A percentile compares a stretch with the other conserved stretches of the same genome.
Evolutionary conservation across 1,140 invertebrate species (phyloP).

Genomic region (Agrilus planipennis): DNA sequence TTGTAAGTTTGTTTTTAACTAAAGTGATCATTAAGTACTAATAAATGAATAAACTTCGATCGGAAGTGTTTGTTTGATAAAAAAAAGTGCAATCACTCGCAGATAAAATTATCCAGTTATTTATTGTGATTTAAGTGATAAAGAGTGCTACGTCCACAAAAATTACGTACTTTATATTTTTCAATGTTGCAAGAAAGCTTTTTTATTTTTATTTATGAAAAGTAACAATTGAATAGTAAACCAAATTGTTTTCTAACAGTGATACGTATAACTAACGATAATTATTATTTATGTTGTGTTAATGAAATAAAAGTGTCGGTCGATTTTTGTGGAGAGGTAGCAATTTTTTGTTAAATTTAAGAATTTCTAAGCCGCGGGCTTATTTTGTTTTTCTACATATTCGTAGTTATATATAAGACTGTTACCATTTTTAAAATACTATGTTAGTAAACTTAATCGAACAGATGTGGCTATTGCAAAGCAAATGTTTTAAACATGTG

Average conservation of each 20-base stretch:
- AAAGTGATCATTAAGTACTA: constrained; percentile 1
- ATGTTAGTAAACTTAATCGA: constrained; percentile 22
- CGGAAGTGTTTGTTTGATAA: constrained; percentile 11
- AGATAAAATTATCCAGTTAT: constrained; percentile 15
- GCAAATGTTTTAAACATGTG: constrained; percentile 15
- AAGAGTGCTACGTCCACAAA: no score
- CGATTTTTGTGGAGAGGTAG: no score
- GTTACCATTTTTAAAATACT: constrained; percentile 33
- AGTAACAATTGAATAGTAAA: neutral
- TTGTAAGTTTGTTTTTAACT: constrained; percentile 3
- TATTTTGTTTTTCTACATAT: constrained; percentile 23
- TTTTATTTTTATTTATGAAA: no score
- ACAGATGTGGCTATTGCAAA: constrained; percentile 14
- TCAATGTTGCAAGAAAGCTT: no score
- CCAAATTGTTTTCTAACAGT: constrained; percentile 3
- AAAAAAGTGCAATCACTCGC: constrained; percentile 26
- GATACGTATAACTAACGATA: neutral
- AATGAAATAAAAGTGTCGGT: no score
- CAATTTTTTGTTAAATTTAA: constrained; percentile 8
- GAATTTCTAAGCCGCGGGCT: constrained; percentile 2
- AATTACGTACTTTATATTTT: no score
- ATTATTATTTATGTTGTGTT: no score
- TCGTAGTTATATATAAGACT: constrained; percentile 34
- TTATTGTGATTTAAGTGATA: constrained; percentile 22
- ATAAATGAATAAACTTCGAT: neutral